A percentile compares a stretch with the other conserved stretches of the same genome.
Evolutionary conservation across 2,113 vertebrate genomes (phyloP).

Genomic region (Columba janthina): DNA sequence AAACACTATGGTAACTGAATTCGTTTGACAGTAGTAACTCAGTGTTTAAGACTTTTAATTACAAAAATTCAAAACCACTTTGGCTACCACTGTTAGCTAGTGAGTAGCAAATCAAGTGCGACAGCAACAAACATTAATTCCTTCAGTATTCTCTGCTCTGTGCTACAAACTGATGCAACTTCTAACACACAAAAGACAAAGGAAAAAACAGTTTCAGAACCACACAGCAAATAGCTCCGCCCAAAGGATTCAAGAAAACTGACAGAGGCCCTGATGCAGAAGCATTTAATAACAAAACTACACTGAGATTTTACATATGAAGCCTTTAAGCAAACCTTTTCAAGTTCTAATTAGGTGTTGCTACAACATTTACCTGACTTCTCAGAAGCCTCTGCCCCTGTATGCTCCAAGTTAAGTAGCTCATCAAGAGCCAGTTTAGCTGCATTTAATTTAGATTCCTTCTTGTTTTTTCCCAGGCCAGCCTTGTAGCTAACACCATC

Average conservation of each 20-base stretch:
- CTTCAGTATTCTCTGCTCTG: background rate
- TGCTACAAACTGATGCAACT: background rate
- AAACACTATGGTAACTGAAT: background rate
- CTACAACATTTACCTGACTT: constrained; percentile 69
- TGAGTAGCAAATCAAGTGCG: background rate
- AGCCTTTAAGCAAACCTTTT: background rate
- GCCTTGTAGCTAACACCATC: constrained; percentile 87
- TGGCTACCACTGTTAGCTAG: background rate
- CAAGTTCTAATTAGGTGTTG: background rate
- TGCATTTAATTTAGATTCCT: constrained; percentile 85
- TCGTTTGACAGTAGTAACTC: too few species aligned
- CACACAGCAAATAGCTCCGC: background rate
- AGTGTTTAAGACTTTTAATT: background rate
- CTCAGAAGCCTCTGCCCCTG: constrained; percentile 30
- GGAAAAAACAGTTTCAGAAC: background rate
- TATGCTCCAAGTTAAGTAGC: constrained; percentile 74
- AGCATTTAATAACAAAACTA: background rate
- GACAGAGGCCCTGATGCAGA: background rate
- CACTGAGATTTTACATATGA: background rate
- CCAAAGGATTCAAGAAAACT: background rate
- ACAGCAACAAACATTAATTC: background rate
- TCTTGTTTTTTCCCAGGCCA: constrained; percentile 89
- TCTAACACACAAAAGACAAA: background rate
- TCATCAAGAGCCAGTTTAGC: constrained; percentile 87
- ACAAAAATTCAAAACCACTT: background rate